These are phyloP conservation scores for Notospermus geniculatus DNA, from an alignment of 1,140 invertebrate species.

Conservation along the genomic window DNA sequence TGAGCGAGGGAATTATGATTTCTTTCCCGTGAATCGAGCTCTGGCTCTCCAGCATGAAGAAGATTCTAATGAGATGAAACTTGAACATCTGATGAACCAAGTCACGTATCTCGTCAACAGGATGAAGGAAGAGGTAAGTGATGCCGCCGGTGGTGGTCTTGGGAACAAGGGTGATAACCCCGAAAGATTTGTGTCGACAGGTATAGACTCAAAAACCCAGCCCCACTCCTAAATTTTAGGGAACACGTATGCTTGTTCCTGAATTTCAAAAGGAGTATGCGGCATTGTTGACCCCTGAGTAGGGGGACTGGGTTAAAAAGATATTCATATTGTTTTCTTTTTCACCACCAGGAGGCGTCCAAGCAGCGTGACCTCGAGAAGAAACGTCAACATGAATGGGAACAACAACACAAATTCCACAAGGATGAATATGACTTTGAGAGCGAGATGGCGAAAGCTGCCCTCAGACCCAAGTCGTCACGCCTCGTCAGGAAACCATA, in stretches of 20 bases:
- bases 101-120: conserved; percentile 42
- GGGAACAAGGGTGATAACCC: neutral
- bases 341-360: conserved; percentile 31
- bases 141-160: neutral
- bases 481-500: no score
- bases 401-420: conserved; percentile 15
- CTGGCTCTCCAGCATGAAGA: conserved; percentile 42
- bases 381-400: conserved; percentile 38
- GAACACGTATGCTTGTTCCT: neutral
- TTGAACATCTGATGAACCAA: conserved; percentile 32
- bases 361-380: conserved; percentile 38
- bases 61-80: conserved; percentile 35
- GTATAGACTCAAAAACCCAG: neutral
- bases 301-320: neutral
- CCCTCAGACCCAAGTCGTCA: no score
- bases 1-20: conserved; percentile 39
- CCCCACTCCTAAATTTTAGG: neutral
- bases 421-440: neutral
- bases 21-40: conserved; percentile 49
- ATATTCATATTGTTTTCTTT: conserved; percentile 2
- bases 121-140: conserved; percentile 40
- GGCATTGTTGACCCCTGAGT: no score
- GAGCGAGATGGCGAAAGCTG: no score
- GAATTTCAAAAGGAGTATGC: no score
- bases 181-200: no score